phyloP scores from a whole-genome alignment of 2,888 invertebrate genomes.

The Megastigmus dorsalis region DNA sequence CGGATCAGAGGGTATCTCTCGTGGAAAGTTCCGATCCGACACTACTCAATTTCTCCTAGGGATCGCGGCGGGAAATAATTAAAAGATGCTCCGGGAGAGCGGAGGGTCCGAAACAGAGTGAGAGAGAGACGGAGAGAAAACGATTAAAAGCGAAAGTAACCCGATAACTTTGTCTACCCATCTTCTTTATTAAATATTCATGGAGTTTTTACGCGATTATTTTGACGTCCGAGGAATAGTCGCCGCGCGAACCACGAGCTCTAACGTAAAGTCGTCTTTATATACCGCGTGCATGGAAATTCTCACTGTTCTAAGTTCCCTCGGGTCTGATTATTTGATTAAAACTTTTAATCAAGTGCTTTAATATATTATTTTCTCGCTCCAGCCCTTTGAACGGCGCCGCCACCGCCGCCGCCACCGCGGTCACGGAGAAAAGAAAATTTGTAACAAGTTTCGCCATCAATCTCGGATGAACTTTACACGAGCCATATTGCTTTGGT shows the following conservation, averaged over 20 bases:
- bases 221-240: conserved; percentile 13
- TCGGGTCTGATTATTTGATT: conserved; percentile 36
- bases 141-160: conserved; percentile 56
- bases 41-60: conserved; percentile 55
- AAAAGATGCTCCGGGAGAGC: conserved; percentile 58
- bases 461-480: conserved; percentile 42
- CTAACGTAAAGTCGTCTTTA: conserved; percentile 22
- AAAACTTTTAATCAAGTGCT: conserved; percentile 45
- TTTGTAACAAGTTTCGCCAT: conserved; percentile 42
- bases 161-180: conserved; percentile 52
- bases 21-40: conserved; percentile 47
- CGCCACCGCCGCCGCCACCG: no score
- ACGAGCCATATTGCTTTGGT: conserved; percentile 20
- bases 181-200: conserved; percentile 67
- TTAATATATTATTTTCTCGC: conserved; percentile 4
- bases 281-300: neutral
- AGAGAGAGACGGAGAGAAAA: conserved; percentile 11
- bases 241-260: no score
- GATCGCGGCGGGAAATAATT: conserved; percentile 56
- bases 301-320: neutral
- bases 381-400: no score
- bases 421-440: conserved; percentile 2
- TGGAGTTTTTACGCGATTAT: conserved; percentile 56
- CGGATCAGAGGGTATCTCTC: conserved; percentile 40
- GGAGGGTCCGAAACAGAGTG: no score